Evolutionary conservation across 2,113 vertebrate species (phyloP), one percentile per base, ranked within the genome.

Genomic region (Grammomys dolichurus): DNA sequence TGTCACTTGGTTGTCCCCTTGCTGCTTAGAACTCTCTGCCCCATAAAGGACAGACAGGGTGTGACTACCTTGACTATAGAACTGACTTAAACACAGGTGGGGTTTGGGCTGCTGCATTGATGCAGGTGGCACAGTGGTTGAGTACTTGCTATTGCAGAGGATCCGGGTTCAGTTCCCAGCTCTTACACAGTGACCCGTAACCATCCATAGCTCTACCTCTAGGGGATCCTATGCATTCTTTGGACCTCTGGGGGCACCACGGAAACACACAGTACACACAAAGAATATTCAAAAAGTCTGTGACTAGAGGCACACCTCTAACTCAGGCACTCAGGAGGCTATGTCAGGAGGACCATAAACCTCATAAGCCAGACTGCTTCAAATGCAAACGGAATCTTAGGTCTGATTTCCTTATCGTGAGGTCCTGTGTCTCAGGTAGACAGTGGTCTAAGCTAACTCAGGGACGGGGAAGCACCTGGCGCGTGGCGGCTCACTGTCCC

Each of bases 391-490:
- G 56, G 10, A 43, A 11, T 16, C 58, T 48, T 78, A 10, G 5
- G 20, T 12, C 28, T 48, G 7, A 16, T 26, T 33, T 58, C 70
- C 87, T 28, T 33, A 33, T 12, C 22, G 36, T 58, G 70, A 31
- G 75, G 43, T 1, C 26, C 40, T n/a, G 16, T n/a, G 19, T 11
- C 43, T 90, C 43, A 28, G 31, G 58, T 28, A 60, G 17, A 10
- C 3, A 26, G 5, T 16, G 31, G 33, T 87, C 67, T 17, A 40
- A 40, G 33, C 10, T 0, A 11, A 6, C 2, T 31, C 75, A 26
- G 20, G 58, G 13, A 2, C 0, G 81, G 58, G 56, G 6, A 33
- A 43, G 40, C 7, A n/a, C 14, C 14, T 0, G 7, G 48, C 36
- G 2, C 9, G 13, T 26, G 5, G 73, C 4, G 16, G 48, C 20